Percentiles rank a stretch among this genome's conserved stretches.
Evolutionary conservation across 2,113 vertebrate genomes (phyloP).

Genomic region (Bubo scandiacus): DNA sequence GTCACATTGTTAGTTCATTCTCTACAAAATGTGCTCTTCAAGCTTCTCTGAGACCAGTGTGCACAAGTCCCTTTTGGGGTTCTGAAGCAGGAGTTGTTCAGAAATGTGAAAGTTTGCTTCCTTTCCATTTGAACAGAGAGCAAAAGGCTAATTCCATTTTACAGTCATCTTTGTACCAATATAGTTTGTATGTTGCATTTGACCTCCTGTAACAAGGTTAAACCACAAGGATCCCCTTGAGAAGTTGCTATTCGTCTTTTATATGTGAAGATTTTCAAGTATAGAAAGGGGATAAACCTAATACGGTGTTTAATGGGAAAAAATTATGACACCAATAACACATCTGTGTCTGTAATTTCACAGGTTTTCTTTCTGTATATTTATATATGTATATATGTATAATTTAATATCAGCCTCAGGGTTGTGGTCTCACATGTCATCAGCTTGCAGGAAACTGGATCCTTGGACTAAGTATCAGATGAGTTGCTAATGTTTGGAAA

Average conservation of each 20-base stretch:
- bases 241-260: constrained; percentile 61
- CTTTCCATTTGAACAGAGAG: background rate
- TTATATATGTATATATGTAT: constrained; percentile 42
- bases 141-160: constrained; percentile 41
- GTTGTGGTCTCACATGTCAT: constrained; percentile 65
- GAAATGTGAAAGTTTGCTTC: background rate
- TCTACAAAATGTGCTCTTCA: background rate
- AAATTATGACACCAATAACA: constrained; percentile 53
- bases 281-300: constrained; percentile 65
- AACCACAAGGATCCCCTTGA: constrained; percentile 38
- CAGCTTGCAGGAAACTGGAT: constrained; percentile 74
- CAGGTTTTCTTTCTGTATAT: constrained; percentile 62
- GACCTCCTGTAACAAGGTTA: constrained; percentile 50
- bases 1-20: background rate
- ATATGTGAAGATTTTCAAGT: constrained; percentile 69
- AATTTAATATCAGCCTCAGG: constrained; percentile 55
- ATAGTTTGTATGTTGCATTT: constrained; percentile 1
- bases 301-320: constrained; percentile 54
- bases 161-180: background rate
- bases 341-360: constrained; percentile 72
- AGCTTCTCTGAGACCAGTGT: background rate
- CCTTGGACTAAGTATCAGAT: constrained; percentile 74
- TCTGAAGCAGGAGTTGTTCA: background rate
- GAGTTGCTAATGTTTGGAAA: constrained; percentile 79
- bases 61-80: background rate